Base-by-base conservation (phyloP, 53 echinoderm and acorn worm genomes). In the Temnopleurus reevesii region DNA sequence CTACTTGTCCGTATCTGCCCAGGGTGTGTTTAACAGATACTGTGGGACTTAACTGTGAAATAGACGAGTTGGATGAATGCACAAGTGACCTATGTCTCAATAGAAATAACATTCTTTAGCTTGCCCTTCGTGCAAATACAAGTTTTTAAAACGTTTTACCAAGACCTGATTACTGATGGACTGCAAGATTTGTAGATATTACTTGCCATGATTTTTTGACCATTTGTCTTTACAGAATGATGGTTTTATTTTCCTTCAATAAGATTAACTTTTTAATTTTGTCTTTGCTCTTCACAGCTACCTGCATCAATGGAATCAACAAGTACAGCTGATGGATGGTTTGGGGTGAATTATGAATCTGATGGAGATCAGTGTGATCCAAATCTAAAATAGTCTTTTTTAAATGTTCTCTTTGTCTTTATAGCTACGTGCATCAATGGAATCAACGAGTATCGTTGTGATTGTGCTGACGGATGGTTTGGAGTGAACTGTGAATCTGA, bases 361-460 rank as follows among this genome's bases (percentile, higher is more conserved):
- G 94, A 94, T 83, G 94, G 94, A 24, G 89, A 94, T 84, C 94
- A 94, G 76, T 94, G 94, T 89, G 59, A 59, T 23, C 41, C 90
- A 5, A 8, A 65, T 25, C 94, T n/a, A n/a, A n/a, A n/a, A n/a
- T n/a, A n/a, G n/a, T n/a, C n/a, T n/a, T n/a, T n/a, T n/a, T n/a
- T n/a, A n/a, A n/a, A n/a, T n/a, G n/a, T n/a, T n/a, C n/a, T n/a
- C n/a, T n/a, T n/a, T n/a, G n/a, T n/a, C n/a, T n/a, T 60, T 45
- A 33, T 41, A 89, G 94, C 61, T 30, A 71, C 43, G 56, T 94
- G 94, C 46, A 82, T 90, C 10, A 90, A 94, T 92, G 84, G 60
- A 8, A 41, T 92, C 12, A 85, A 79, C 26, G 26, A 59, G 18
- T 94, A 94, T 45, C 33, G 18, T 2, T 94, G 94, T 51, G 43